Evolutionary conservation across 2,113 vertebrate species (phyloP), one percentile per base, ranked within the genome.

Genomic region (Eublepharis macularius): DNA sequence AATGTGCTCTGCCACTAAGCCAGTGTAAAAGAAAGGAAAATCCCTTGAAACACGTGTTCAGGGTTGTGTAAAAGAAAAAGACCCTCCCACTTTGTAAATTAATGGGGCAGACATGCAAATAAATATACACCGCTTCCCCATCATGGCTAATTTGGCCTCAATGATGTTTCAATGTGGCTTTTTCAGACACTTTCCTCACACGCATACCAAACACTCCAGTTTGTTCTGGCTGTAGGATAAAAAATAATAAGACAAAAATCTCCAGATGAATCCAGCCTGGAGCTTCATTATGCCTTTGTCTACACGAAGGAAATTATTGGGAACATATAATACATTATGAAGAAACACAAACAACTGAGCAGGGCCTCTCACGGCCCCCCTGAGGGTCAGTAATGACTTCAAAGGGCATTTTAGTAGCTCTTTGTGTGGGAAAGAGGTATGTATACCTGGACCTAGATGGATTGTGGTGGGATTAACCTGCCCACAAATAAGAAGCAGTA

Each of bases 301-400:
- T 77, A 49, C 57, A 29, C 77, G 65, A 74, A 74, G 54, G 76
- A 86, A 73, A 63, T 83, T 36, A 60, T 74, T 34, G 34, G 65
- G 49, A 47, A 86, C 49, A 36, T 32, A 63, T 65, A 86, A 86
- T 74, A 80, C 24, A 32, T 60, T 47, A 63, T 57, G 24, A 80
- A 74, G 32, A 80, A 80, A n/a, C 68, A 57, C 68, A 78, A 65
- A 86, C 54, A 73, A 36, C 77, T 74, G n/a, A 73, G 41, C 77
- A 65, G 78, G 77, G 68, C 77, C 69, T 74, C 68, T 24, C 57
- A 19, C 41, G 39, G 54, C 36, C 68, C 77, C 57, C 84, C 77
- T 65, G 68, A 80, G 84, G 69, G 84, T 86, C 77, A 80, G 68
- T 86, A 86, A 86, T 86, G 43, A 80, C 69, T 74, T 80, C 77